Evolutionary conservation across 2,797 vertebrate genomes (phyloP).

Genomic region (Podargus strigoides): DNA sequence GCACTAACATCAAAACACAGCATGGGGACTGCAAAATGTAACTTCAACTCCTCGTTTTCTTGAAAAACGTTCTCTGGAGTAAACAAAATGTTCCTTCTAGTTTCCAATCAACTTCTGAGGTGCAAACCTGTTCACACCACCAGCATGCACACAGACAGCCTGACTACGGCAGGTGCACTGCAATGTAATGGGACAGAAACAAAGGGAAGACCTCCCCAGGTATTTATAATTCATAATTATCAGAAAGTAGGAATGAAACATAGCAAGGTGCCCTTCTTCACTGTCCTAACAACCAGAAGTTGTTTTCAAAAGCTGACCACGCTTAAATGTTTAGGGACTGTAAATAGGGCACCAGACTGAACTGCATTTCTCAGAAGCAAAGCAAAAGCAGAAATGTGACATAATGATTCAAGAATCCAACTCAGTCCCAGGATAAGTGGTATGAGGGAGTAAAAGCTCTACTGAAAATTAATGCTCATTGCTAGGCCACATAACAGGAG

Average conservation of each 20-base stretch:
- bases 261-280: neutral
- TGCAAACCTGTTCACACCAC: neutral
- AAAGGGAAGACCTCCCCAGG: neutral
- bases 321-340: neutral
- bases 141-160: neutral
- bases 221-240: neutral
- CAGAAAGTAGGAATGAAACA: neutral
- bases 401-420: neutral
- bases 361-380: neutral
- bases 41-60: neutral
- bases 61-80: neutral
- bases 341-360: neutral
- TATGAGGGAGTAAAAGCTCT: neutral
- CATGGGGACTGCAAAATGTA: neutral
- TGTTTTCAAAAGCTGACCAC: neutral
- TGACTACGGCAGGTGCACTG: neutral
- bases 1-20: fast-evolving
- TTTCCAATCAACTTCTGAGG: neutral
- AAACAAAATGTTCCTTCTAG: neutral
- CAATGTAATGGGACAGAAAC: neutral
- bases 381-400: neutral
- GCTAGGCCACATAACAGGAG: neutral
- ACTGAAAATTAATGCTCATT: neutral
- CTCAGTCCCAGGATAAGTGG: neutral
- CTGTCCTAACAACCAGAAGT: neutral